A percentile compares a stretch with the other conserved stretches of the same genome.
Conservation (phyloP, 1,140 invertebrate species). For the Calephelis nemesis region DNA sequence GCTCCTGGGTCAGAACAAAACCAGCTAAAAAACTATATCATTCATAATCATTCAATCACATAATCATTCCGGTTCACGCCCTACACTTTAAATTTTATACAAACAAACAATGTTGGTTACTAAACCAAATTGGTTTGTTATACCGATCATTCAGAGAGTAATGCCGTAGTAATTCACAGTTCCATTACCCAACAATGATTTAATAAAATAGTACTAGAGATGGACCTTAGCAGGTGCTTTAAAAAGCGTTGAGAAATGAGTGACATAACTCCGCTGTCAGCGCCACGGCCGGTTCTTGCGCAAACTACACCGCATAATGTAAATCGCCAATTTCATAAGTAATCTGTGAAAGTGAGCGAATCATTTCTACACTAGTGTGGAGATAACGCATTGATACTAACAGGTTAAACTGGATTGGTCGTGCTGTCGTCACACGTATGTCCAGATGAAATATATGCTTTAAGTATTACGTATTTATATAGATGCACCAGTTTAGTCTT, state of each 20-base stretch:
- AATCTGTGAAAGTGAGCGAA: constrained; percentile 67
- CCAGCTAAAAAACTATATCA: too few relatives aligned
- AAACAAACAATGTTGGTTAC: too few relatives aligned
- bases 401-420: constrained; percentile 29
- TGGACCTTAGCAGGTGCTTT: constrained; percentile 33
- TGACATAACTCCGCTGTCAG: constrained; percentile 40
- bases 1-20: too few relatives aligned
- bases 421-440: too few relatives aligned
- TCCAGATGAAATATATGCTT: too few relatives aligned
- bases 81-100: too few relatives aligned
- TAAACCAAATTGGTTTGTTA: background rate
- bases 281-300: constrained; percentile 40
- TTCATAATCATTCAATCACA: too few relatives aligned
- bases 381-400: background rate
- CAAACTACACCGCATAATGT: constrained; percentile 55
- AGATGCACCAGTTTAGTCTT: too few relatives aligned
- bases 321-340: constrained; percentile 69
- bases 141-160: constrained; percentile 27
- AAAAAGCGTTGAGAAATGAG: constrained; percentile 36
- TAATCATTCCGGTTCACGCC: too few relatives aligned
- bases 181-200: constrained; percentile 23
- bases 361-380: constrained; percentile 50
- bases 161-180: constrained; percentile 18
- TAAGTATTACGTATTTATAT: too few relatives aligned
- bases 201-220: constrained; percentile 29